A percentile compares a stretch with the other conserved stretches of the same genome.
Evolutionary conservation across 2,797 vertebrate species (phyloP).

Genomic region (Falco rusticolus): DNA sequence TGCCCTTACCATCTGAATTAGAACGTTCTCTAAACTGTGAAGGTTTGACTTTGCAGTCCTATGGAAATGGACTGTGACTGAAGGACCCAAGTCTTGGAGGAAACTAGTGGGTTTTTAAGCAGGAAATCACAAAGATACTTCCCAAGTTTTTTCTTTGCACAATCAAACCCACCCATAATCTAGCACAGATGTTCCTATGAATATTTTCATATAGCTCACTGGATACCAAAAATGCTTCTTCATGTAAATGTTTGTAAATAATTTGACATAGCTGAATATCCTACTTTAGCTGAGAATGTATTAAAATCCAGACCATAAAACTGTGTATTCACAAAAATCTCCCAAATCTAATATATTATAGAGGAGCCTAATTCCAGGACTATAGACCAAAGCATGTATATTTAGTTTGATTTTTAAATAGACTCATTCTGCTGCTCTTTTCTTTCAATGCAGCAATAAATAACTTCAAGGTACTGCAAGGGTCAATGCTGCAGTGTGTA

Average conservation of each 20-base stretch:
- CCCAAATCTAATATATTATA: background rate
- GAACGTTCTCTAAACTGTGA: background rate
- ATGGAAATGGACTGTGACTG: background rate
- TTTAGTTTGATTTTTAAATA: conserved; percentile 1
- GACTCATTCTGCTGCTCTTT: background rate
- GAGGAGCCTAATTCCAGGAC: background rate
- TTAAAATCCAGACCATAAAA: background rate
- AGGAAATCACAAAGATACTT: background rate
- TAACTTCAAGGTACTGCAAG: background rate
- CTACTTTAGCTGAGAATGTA: background rate
- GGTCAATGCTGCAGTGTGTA: background rate
- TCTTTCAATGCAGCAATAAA: conserved; percentile 14
- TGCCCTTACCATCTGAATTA: background rate
- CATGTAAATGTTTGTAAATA: background rate
- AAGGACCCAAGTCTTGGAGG: background rate
- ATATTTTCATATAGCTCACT: background rate
- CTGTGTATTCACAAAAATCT: background rate
- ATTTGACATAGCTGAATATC: background rate
- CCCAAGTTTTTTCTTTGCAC: background rate
- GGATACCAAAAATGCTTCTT: background rate
- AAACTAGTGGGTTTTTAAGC: background rate
- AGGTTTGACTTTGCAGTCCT: background rate
- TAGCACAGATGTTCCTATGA: background rate
- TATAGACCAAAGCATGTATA: background rate
- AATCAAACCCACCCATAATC: background rate